phyloP scores from a whole-genome alignment of 1,140 invertebrate species.

The Drusus annulatus region DNA sequence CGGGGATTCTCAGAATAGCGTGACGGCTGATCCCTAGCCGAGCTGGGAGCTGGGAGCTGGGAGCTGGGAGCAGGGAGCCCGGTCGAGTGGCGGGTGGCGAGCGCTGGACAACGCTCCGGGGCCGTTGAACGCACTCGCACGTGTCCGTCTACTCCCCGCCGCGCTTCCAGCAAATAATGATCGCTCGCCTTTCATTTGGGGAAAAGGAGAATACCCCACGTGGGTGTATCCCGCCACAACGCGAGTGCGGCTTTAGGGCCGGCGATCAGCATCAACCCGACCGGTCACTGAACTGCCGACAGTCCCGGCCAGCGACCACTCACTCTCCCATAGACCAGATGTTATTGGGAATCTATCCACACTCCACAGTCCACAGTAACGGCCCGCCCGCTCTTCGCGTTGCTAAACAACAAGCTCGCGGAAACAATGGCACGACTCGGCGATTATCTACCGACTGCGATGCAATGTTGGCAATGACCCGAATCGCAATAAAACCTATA shows the following conservation, averaged over 20 bases:
- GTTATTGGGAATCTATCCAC: too few relatives aligned
- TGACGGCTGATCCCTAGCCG: background rate
- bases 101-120: background rate
- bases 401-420: slow-evolving; percentile 20
- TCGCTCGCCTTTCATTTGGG: background rate
- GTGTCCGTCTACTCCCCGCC: slow-evolving; percentile 19
- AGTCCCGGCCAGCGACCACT: too few relatives aligned
- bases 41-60: too few relatives aligned
- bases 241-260: background rate
- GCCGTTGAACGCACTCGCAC: slow-evolving; percentile 21
- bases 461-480: slow-evolving; percentile 24
- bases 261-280: background rate
- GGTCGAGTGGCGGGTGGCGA: background rate
- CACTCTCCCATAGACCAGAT: too few relatives aligned
- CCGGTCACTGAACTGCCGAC: background rate
- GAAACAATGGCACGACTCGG: slow-evolving; percentile 16
- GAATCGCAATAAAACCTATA: slow-evolving; percentile 2
- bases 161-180: slow-evolving; percentile 4
- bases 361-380: background rate
- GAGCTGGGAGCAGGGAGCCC: too few relatives aligned
- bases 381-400: background rate
- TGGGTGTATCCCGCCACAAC: background rate
- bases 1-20: slow-evolving; percentile 25
- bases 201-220: background rate
- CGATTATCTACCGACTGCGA: slow-evolving; percentile 2